Base-by-base conservation (phyloP, 2,888 invertebrate genomes). In the Branchinecta sandiegonensis region DNA sequence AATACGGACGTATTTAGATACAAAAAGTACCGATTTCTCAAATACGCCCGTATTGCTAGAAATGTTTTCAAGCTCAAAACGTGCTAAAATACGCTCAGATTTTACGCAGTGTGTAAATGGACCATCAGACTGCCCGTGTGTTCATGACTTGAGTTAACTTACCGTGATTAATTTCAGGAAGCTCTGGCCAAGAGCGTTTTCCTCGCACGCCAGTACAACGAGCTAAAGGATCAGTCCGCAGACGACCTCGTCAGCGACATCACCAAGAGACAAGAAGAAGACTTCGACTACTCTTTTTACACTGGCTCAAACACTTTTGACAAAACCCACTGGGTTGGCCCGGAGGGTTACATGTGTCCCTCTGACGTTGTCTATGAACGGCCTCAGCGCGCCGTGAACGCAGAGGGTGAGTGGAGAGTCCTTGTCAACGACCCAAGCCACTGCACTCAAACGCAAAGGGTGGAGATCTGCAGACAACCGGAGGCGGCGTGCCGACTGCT, bases 331-430 rank as follows among this genome's bases (percentile, higher is more conserved):
- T 74, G 74, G 74, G 68, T 66, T 12, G 74, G 73, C 23, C 73
- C 72, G 10, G 73, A 73, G 66, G 74, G 73, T 46, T 74, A 74
- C 71, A 72, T 73, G 67, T 74, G 74, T 67, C 74, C 73, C 47
- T 70, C 70, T n/a, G 71, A 73, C 63, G 73, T 74, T 47, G 66
- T 50, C 23, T 74, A 73, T 67, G 71, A 69, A 67, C 68, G 68
- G 48, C 72, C 72, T 47, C 47, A 67, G 11, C 65, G 72, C n/a
- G 72, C 72, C n/a, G 67, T 65, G 13, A 72, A 72, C 66, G 69
- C 70, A 14, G 70, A 71, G 14, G 72, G 72, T 17, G 65, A 69
- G 23, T 72, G 72, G 72, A 67, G 72, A 23, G 71, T 72, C 14
- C 67, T 72, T 48, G 71, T 72, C 13, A 71, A 72, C 46, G 69